Evolutionary conservation across 2,113 vertebrate genomes (phyloP).

Genomic region (Oreochromis niloticus): DNA sequence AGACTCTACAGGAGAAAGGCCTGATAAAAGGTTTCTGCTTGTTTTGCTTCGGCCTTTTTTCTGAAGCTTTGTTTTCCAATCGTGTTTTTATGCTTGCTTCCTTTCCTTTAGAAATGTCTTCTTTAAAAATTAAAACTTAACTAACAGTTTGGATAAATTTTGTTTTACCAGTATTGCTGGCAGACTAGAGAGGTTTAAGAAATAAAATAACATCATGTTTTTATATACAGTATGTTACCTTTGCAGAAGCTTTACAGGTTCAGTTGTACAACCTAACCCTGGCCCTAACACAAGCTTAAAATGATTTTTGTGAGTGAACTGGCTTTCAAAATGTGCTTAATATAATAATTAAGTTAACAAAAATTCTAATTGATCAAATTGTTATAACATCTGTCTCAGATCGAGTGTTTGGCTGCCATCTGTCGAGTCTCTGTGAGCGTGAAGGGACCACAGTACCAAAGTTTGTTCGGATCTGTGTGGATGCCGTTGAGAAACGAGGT

Average conservation of each 20-base stretch:
- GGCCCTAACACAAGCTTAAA: neutral
- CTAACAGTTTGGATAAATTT: neutral
- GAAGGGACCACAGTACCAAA: conserved; percentile 84
- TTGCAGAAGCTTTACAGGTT: neutral
- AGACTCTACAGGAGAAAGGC: conserved; percentile 53
- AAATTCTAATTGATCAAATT: neutral
- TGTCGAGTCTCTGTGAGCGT: conserved; percentile 81
- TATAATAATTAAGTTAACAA: neutral
- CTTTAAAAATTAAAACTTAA: neutral
- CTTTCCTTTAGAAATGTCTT: neutral
- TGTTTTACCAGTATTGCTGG: neutral
- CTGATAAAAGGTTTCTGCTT: conserved; percentile 43
- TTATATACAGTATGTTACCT: neutral
- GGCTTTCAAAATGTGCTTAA: neutral
- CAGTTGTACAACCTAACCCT: neutral
- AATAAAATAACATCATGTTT: neutral
- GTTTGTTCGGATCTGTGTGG: conserved; percentile 84
- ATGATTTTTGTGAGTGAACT: neutral
- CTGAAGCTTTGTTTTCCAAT: neutral
- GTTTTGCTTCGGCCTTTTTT: neutral
- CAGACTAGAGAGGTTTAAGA: neutral
- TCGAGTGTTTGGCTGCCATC: conserved; percentile 88
- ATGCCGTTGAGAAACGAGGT: conserved; percentile 89
- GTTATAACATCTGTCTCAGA: conserved; percentile 63
- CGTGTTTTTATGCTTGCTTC: neutral